phyloP scores from a whole-genome alignment of 2,113 vertebrate species.

The Halichoeres trimaculatus region DNA sequence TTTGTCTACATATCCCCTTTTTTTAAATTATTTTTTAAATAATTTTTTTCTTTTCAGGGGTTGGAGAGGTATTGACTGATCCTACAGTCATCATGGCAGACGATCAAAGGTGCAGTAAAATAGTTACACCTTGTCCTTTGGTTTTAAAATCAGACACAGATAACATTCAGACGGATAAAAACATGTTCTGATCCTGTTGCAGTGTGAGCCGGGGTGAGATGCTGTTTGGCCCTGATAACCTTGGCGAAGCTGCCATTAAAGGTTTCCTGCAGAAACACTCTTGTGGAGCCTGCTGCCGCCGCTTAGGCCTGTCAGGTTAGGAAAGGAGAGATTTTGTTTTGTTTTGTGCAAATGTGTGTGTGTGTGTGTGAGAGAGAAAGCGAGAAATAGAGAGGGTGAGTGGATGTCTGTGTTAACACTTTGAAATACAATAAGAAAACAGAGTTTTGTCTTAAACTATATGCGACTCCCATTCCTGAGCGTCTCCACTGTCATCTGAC shows the following conservation, averaged over 20 bases:
- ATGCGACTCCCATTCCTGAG: not conserved
- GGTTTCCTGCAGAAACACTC: conserved; percentile 92
- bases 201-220: conserved; percentile 77
- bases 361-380: not conserved
- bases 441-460: not conserved
- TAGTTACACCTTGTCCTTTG: not conserved
- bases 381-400: not conserved
- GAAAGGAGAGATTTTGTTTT: not conserved
- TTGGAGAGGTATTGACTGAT: conserved; percentile 93
- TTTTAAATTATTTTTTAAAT: conserved; percentile 31
- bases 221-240: conserved; percentile 94
- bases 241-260: conserved; percentile 90
- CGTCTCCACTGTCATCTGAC: conserved; percentile 4
- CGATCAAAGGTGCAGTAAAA: conserved; percentile 85
- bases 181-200: conserved; percentile 25
- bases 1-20: not conserved
- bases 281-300: conserved; percentile 91
- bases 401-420: not conserved
- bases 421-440: not conserved
- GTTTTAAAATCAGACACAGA: not conserved
- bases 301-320: conserved; percentile 90
- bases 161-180: not conserved
- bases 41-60: conserved; percentile 84
- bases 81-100: conserved; percentile 95
- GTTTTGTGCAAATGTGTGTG: not conserved